Percentiles rank a stretch among this genome's conserved stretches.
phyloP scores from a whole-genome alignment of 2,113 vertebrate species.

The Bos indicus region DNA sequence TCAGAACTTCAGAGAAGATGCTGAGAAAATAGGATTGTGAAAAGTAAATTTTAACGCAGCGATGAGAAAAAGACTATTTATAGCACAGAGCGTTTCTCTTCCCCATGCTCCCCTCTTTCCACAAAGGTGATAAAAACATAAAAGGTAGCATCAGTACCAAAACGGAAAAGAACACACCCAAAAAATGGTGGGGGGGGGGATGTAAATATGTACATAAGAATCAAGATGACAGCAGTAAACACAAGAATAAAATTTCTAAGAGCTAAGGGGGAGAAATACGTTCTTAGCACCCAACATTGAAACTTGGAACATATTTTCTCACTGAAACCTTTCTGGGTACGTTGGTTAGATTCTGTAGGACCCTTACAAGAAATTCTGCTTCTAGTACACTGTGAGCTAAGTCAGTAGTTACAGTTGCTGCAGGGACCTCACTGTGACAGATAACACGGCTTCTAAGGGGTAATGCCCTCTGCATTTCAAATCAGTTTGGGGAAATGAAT shows the following conservation, averaged over 20 bases:
- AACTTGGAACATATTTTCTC: background rate
- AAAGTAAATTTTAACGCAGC: background rate
- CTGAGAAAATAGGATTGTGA: background rate
- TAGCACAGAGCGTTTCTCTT: background rate
- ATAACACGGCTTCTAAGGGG: background rate
- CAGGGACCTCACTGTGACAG: background rate
- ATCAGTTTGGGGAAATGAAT: background rate
- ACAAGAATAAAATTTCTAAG: background rate
- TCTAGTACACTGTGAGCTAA: background rate
- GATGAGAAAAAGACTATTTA: background rate
- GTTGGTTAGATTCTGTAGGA: background rate
- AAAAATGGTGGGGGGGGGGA: fast-evolving
- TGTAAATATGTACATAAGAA: background rate
- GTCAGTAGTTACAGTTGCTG: background rate
- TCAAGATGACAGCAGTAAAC: background rate
- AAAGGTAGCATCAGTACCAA: background rate
- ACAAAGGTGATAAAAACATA: background rate
- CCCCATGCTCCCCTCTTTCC: background rate
- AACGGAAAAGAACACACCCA: background rate
- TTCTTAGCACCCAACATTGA: background rate
- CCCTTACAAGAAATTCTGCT: background rate
- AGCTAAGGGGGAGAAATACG: background rate
- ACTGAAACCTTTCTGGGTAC: background rate
- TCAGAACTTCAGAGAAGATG: background rate
- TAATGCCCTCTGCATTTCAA: background rate